Evolutionary conservation across 2,888 invertebrate genomes (phyloP), one percentile per base, ranked within the genome.

Genomic region (Creontiades dilutus): DNA sequence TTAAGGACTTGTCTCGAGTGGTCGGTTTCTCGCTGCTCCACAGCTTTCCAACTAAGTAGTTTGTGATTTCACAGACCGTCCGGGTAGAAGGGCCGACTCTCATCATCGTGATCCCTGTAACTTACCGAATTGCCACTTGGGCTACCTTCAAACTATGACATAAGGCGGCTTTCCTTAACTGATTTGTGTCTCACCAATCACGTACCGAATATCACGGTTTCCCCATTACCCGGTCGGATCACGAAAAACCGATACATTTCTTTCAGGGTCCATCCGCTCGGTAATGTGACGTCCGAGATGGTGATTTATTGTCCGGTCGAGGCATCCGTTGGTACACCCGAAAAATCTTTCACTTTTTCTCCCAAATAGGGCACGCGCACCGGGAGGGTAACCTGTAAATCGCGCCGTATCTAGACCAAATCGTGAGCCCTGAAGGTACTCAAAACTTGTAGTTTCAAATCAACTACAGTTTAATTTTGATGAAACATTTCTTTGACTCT

Each of bases 181-280:
- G 61, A 19, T 61, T 61, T 19, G 61, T n/a, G 61, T n/a, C n/a
- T 61, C n/a, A 61, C 61, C 19, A 19, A 61, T 19, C 61, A 19
- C 61, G 61, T 61, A 9, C 19, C 61, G 61, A 61, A 19, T 61
- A 61, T 61, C 61, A 61, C 61, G 61, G 61, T 19, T 61, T n/a
- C 61, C n/a, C 61, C 61, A 61, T 61, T 61, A 61, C 61, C 19
- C 9, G n/a, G 52, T 19, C 2, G 61, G 19, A 61, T 14, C 61
- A 61, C 61, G 61, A 61, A n/a, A 14, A 61, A 19, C 61, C n/a
- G n/a, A 61, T 61, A 61, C 61, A 61, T 52, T 52, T 52, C 52
- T 52, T 52, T 52, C 52, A 52, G 37, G n/a, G 37, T 37, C 37
- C 52, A 52, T 52, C 52, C 52, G 52, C 11, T 16, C 16, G 52